Evolutionary conservation across 2,113 vertebrate genomes (phyloP).

Genomic region (Macroglossus sobrinus): DNA sequence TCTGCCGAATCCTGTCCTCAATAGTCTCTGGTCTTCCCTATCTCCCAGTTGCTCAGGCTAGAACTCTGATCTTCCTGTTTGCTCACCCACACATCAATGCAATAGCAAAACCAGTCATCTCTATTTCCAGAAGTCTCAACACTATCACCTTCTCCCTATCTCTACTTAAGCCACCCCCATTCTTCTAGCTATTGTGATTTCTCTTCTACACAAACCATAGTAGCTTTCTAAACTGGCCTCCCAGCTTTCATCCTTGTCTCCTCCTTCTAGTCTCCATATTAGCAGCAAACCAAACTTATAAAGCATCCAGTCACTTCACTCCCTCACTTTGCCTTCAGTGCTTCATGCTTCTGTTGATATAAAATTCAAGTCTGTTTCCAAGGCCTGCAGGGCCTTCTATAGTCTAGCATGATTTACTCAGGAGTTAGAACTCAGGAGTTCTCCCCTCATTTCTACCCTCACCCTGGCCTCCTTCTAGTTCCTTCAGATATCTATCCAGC

Average conservation of each 20-base stretch:
- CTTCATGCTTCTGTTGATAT: neutral
- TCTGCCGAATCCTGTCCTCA: neutral
- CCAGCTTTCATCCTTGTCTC: neutral
- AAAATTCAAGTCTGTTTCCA: neutral
- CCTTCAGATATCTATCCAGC: neutral
- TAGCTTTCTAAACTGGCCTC: neutral
- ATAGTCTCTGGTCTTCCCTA: neutral
- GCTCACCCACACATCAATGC: neutral
- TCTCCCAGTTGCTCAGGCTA: neutral
- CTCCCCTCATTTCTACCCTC: neutral
- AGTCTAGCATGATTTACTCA: neutral
- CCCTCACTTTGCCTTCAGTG: neutral
- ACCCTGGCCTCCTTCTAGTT: neutral
- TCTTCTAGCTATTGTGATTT: neutral
- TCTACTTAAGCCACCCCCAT: neutral
- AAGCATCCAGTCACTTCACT: neutral
- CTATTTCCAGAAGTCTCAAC: neutral
- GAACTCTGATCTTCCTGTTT: neutral
- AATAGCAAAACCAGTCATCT: neutral
- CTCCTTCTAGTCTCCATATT: neutral
- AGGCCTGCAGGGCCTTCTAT: neutral
- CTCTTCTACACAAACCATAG: neutral
- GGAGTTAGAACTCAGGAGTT: neutral
- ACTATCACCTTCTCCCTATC: neutral
- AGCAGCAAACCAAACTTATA: neutral